Percentiles rank a stretch among this genome's conserved stretches.
Conservation (phyloP, 2,888 invertebrate species). For the Chalcis sispes region DNA sequence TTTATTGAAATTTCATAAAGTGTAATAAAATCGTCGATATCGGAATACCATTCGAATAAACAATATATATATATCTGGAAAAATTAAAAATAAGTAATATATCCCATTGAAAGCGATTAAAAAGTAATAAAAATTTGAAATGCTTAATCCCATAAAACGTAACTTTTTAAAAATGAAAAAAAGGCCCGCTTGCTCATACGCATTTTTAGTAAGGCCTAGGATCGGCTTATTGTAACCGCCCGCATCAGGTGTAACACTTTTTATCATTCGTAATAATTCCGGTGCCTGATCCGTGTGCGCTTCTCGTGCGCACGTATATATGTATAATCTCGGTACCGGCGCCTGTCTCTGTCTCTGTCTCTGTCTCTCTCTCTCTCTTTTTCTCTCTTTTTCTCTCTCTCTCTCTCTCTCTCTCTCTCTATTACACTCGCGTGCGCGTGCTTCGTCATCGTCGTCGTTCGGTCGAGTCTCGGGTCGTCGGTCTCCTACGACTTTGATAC, state of each 20-base stretch:
- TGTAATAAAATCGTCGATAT: too few relatives aligned
- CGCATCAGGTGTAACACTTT: constrained; percentile 40
- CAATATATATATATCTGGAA: too few relatives aligned
- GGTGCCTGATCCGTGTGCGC: too few relatives aligned
- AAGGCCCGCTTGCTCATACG: not conserved
- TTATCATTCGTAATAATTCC: constrained; percentile 16
- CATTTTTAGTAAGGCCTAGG: not conserved
- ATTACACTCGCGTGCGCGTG: not conserved
- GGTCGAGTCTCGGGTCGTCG: too few relatives aligned
- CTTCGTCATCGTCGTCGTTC: constrained; percentile 29
- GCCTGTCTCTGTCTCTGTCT: too few relatives aligned
- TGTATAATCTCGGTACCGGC: too few relatives aligned
- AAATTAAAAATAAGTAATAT: constrained; percentile 7
- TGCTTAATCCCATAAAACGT: not conserved
- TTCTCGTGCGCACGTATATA: too few relatives aligned
- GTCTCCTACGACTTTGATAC: constrained; percentile 5
- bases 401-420: too few relatives aligned
- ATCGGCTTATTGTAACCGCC: not conserved
- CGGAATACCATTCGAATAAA: too few relatives aligned
- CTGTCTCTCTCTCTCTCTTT: too few relatives aligned
- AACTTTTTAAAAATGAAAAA: not conserved
- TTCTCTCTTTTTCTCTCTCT: too few relatives aligned
- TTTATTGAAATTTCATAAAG: too few relatives aligned
- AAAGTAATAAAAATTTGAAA: constrained; percentile 17
- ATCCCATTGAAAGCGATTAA: not conserved